A percentile compares a stretch with the other conserved stretches of the same genome.
These are phyloP conservation scores for Crepidodera aurea DNA, from an alignment of 2,888 invertebrate genomes.

Conservation along the genomic window DNA sequence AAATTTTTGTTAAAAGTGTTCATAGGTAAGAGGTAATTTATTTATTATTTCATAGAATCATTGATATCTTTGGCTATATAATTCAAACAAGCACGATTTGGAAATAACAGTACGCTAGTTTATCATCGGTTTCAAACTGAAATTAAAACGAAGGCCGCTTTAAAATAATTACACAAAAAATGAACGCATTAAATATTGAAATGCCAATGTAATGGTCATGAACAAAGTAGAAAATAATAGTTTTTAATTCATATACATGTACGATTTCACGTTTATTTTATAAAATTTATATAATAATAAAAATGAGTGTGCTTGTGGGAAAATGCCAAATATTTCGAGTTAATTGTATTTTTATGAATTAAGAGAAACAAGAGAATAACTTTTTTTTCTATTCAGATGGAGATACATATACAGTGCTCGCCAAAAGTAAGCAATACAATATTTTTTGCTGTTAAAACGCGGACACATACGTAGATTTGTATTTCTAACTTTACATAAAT, in stretches of 20 bases:
- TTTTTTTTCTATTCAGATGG: too few species aligned
- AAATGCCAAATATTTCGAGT: too few species aligned
- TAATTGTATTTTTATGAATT: too few species aligned
- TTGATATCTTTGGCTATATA: not conserved
- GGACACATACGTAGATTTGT: too few species aligned
- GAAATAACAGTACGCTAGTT: slow-evolving; percentile 2
- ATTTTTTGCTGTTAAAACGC: too few species aligned
- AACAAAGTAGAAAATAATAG: slow-evolving; percentile 3
- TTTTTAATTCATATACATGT: not conserved
- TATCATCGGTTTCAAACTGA: slow-evolving; percentile 7
- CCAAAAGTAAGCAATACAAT: too few species aligned
- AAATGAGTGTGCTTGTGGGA: too few species aligned
- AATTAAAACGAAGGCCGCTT: slow-evolving; percentile 27
- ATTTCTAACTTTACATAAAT: too few species aligned
- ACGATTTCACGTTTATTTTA: not conserved
- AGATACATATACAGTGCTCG: too few species aligned
- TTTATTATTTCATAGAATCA: not conserved
- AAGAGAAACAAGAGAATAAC: too few species aligned
- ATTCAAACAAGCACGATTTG: slow-evolving; percentile 18
- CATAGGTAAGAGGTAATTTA: not conserved
- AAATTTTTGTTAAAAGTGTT: not conserved
- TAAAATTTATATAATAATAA: slow-evolving; percentile 1
- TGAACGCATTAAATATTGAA: slow-evolving; percentile 10
- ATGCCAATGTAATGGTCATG: not conserved
- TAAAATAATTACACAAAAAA: slow-evolving; percentile 19